Evolutionary conservation across 2,888 invertebrate species (phyloP), one percentile per base, ranked within the genome.

Genomic region (Drosophila falleni): DNA sequence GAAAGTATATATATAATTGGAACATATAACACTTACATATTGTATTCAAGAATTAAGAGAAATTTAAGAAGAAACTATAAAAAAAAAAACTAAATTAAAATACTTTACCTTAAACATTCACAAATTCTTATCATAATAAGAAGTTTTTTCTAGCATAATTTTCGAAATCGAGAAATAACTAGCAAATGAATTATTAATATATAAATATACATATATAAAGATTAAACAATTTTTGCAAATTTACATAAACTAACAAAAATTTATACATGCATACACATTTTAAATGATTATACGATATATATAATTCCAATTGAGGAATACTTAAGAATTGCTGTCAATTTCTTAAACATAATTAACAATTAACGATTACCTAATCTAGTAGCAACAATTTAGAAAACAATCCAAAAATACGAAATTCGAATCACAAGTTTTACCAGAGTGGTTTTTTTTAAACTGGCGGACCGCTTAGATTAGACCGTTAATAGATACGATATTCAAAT

Each of bases 301-400:
- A 61, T 29, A 60, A 33, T 49, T 37, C 47, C 37, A 26, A 37
- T 29, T 39, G 26, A 11, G 53, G 39, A 68, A 53, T 64, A 73
- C 39, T 71, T 64, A 77, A 78, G 65, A 70, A 78, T 80, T 80
- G 73, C 63, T 73, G 80, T 80, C 80, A 80, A 80, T 80, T 80
- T 80, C 78, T 77, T 73, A 80, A 80, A 54, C 61, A 44, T 84
- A 72, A 75, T 61, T 65, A 74, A 61, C 58, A 63, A 77, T 70
- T 77, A 76, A 37, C 33, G 31, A 54, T 69, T 76, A 64, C 46
- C 11, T 70, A 59, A 63, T 44, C 42, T 67, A 42, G 58, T 67
- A 67, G 59, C 23, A 42, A 60, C 26, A 58, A 35, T 53, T 16
- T 6, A 19, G 23, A 53, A 47, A 9, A 1, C 11, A 37, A 37